Evolutionary conservation across 2,797 vertebrate genomes (phyloP), one percentile per base, ranked within the genome.

Genomic region (Centroberyx gerrardi): DNA sequence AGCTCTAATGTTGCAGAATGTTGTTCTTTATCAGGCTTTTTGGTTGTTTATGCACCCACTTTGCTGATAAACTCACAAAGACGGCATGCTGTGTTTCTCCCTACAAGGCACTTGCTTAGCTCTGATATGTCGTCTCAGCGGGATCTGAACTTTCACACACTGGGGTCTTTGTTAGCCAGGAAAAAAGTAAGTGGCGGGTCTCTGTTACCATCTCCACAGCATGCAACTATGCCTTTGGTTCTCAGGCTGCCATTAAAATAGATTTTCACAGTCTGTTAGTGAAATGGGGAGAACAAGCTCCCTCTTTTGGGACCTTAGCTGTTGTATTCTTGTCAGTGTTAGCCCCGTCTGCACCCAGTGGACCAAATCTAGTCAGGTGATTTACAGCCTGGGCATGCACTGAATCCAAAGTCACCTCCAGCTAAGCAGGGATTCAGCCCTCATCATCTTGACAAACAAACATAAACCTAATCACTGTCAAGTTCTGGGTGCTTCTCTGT

Each of bases 101-200:
- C 86, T 88, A 83, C 85, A 90, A 86, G 87, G 86, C 74, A 74
- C 78, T 86, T 78, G 89, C 76, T 71, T 49, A 9, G 77, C 85
- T 81, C 83, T 84, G 90, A 92, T 90, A 82, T 76, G 81, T 58
- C 76, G 81, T 85, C 88, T 87, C 72, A 60, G 77, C 31, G 78
- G 82, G 80, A 88, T 92, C 84, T 91, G 81, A 93, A 90, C 91
- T 87, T 90, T 91, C 79, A 90, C 87, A 95, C 93, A 94, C 90
- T 86, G 77, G 86, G 76, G 78, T 86, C 91, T 92, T 94, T 94
- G 93, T 94, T 93, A 85, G 38, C 3, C 1, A 68, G 36, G 64
- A 46, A 59, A n/a, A 33, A 65, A 64, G 68, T 51, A 76, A 78
- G 76, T 12, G 62, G 76, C 2, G 9, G 74, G 56, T 72, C 79